A percentile compares a stretch with the other conserved stretches of the same genome.
These are phyloP conservation scores for Engystomops pustulosus DNA, from an alignment of 2,113 vertebrate genomes.

Conservation along the genomic window DNA sequence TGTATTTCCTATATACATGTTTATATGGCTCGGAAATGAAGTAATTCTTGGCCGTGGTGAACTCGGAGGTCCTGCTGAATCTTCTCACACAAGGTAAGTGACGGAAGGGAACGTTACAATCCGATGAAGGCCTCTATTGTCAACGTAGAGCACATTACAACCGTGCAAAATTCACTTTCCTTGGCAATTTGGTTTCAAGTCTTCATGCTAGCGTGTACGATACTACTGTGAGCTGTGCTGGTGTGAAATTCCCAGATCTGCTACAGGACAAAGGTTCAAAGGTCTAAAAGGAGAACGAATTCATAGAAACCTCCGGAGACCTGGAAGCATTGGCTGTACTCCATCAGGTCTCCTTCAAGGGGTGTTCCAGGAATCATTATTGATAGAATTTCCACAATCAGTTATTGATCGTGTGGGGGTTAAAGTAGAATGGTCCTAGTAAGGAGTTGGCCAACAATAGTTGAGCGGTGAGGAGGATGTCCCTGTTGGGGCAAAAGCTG, in stretches of 20 bases:
- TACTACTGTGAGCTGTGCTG: background rate
- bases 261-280: slow-evolving; percentile 1
- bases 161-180: background rate
- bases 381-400: no score
- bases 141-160: background rate
- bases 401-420: no score
- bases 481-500: no score
- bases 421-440: no score
- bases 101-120: background rate
- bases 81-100: background rate
- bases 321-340: background rate
- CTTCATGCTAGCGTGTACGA: background rate
- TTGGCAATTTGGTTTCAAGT: background rate
- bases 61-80: background rate
- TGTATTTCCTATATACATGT: no score
- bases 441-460: no score
- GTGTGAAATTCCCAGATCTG: background rate
- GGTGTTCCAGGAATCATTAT: no score
- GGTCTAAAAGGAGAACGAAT: background rate
- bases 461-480: no score
- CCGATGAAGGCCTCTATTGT: background rate
- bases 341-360: background rate
- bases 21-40: no score
- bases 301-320: background rate
- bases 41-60: no score